phyloP scores from a whole-genome alignment of 30 jellyfish, hydroid and myxozoan genomes.

The Aurelia sp. region DNA sequence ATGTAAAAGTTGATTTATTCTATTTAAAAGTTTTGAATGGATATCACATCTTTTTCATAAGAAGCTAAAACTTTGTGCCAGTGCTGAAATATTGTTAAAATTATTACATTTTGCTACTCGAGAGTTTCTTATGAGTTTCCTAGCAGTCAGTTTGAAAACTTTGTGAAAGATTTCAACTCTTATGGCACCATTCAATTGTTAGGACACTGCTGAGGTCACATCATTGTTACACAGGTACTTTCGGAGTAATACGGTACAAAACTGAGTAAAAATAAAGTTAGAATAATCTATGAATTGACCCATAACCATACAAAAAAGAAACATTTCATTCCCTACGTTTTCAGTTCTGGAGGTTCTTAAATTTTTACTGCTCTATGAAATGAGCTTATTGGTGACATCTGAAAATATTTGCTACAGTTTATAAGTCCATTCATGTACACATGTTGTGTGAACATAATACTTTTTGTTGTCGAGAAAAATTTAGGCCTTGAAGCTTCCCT shows the following conservation, averaged over 20 bases:
- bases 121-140: conserved; percentile 3
- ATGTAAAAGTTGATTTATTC: not conserved
- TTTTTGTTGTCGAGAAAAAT: not conserved
- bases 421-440: too few relatives aligned
- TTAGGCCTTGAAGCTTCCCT: not conserved
- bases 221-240: not conserved
- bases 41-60: conserved; percentile 1
- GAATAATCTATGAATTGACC: not conserved
- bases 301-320: not conserved
- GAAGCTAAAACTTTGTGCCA: not conserved
- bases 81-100: not conserved
- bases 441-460: too few relatives aligned
- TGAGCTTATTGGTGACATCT: too few relatives aligned
- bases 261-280: not conserved
- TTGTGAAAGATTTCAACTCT: not conserved
- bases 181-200: not conserved
- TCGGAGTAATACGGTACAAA: not conserved
- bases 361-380: not conserved
- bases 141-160: not conserved
- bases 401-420: too few relatives aligned
- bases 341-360: not conserved
- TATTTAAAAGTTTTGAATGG: not conserved
- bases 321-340: not conserved
- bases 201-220: not conserved
- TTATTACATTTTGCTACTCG: not conserved